Percentiles rank a stretch among this genome's conserved stretches.
Evolutionary conservation across 2,888 invertebrate genomes (phyloP).

Genomic region (Polia nebulosa): DNA sequence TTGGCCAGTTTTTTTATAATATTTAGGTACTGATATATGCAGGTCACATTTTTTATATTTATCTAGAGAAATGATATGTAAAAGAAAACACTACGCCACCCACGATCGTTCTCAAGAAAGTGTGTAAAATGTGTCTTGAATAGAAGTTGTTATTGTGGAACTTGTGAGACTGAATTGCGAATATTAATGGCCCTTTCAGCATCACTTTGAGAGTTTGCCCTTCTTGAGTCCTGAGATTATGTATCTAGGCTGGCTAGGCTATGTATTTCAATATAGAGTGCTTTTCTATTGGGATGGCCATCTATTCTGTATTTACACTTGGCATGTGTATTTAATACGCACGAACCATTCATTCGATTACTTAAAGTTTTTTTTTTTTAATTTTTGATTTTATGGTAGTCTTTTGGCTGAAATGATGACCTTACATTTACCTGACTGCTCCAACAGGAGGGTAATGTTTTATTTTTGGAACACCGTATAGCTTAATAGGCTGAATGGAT

Average conservation of each 20-base stretch:
- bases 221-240: constrained; percentile 25
- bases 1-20: too few relatives aligned
- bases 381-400: too few relatives aligned
- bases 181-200: constrained; percentile 54
- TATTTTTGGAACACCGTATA: too few relatives aligned
- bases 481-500: too few relatives aligned
- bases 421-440: too few relatives aligned
- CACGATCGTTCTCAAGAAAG: constrained; percentile 28
- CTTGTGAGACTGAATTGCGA: constrained; percentile 42
- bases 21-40: too few relatives aligned
- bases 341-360: background rate
- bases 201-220: constrained; percentile 31
- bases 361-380: too few relatives aligned
- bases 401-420: background rate
- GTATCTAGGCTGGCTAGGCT: constrained; percentile 24
- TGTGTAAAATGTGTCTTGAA: constrained; percentile 35
- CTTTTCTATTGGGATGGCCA: background rate
- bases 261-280: constrained; percentile 31
- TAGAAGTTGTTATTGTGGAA: constrained; percentile 40
- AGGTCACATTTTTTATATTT: constrained; percentile 26
- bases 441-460: too few relatives aligned
- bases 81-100: constrained; percentile 27
- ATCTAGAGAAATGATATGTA: constrained; percentile 34
- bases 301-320: background rate
- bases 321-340: background rate